Conservation (phyloP, 1,140 invertebrate genomes). For the Mesaphorura yosii region DNA sequence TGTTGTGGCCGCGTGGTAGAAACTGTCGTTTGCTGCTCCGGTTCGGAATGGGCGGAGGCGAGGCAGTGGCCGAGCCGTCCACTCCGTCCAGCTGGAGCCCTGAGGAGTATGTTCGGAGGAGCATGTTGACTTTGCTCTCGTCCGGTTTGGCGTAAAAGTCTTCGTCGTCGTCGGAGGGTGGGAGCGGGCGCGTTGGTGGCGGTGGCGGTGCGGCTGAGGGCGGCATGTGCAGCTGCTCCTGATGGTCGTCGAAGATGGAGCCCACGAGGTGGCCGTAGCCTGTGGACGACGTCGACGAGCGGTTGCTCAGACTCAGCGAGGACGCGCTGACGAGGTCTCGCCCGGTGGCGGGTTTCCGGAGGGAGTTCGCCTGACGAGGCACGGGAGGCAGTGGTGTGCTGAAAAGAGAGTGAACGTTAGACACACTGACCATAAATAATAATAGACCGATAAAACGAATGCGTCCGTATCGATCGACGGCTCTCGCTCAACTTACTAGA, state of each 20-base stretch:
- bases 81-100: neutral
- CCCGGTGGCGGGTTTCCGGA: slow-evolving; percentile 36
- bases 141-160: slow-evolving; percentile 53
- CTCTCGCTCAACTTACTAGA: slow-evolving; percentile 20
- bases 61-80: neutral
- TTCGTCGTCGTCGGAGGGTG: slow-evolving; percentile 50
- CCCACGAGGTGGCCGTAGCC: slow-evolving; percentile 19
- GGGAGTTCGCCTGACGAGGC: slow-evolving; percentile 50
- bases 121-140: slow-evolving; percentile 24
- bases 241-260: neutral
- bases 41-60: slow-evolving; percentile 19
- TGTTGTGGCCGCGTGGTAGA: neutral
- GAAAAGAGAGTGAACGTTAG: slow-evolving; percentile 33
- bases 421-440: neutral
- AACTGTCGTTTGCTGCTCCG: slow-evolving; percentile 5
- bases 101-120: neutral
- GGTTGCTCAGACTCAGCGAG: slow-evolving; percentile 37
- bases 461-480: neutral
- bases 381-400: slow-evolving; percentile 60
- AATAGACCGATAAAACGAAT: neutral
- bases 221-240: no score
- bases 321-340: slow-evolving; percentile 34
- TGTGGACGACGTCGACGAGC: slow-evolving; percentile 37
- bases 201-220: no score
- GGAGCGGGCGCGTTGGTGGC: no score